These are phyloP conservation scores for Caloenas nicobarica DNA, from an alignment of 2,113 vertebrate genomes.

Conservation along the genomic window DNA sequence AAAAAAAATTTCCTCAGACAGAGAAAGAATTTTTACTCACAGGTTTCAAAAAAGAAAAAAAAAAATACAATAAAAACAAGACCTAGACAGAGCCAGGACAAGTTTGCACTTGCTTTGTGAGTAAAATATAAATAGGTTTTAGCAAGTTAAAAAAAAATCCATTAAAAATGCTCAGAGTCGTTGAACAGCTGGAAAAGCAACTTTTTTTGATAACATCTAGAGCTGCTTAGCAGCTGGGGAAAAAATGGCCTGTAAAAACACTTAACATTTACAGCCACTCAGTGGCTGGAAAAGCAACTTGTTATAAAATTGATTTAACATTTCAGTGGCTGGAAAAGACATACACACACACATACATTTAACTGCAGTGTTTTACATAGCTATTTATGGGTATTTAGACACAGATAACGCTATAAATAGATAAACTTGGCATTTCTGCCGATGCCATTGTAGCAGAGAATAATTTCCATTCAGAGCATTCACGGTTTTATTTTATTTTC, in stretches of 20 bases:
- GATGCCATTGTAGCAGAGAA: conserved; percentile 40
- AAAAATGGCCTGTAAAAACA: conserved; percentile 80
- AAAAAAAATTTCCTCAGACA: conserved; percentile 47
- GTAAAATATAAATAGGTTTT: conserved; percentile 81
- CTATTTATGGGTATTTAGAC: conserved; percentile 68
- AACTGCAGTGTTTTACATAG: conserved; percentile 57
- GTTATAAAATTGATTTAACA: conserved; percentile 83
- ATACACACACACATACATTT: conserved; percentile 58
- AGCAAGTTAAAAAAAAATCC: conserved; percentile 72
- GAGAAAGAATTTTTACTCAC: conserved; percentile 77
- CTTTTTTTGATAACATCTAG: conserved; percentile 71
- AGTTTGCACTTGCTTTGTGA: conserved; percentile 81
- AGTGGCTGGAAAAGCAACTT: conserved; percentile 80
- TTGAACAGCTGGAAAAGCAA: conserved; percentile 78
- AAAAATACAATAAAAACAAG: conserved; percentile 78
- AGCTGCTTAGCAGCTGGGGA: conserved; percentile 77
- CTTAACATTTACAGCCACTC: conserved; percentile 82
- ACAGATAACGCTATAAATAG: conserved; percentile 66
- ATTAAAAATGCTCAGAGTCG: conserved; percentile 73
- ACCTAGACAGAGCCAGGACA: conserved; percentile 68
- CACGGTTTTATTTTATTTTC: conserved; percentile 55
- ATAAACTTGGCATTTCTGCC: conserved; percentile 16
- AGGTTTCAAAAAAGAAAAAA: conserved; percentile 41
- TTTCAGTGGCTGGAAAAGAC: conserved; percentile 77
- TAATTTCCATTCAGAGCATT: conserved; percentile 54